These are phyloP conservation scores for Lophura nycthemera DNA, from an alignment of 2,113 vertebrate species.

Conservation along the genomic window DNA sequence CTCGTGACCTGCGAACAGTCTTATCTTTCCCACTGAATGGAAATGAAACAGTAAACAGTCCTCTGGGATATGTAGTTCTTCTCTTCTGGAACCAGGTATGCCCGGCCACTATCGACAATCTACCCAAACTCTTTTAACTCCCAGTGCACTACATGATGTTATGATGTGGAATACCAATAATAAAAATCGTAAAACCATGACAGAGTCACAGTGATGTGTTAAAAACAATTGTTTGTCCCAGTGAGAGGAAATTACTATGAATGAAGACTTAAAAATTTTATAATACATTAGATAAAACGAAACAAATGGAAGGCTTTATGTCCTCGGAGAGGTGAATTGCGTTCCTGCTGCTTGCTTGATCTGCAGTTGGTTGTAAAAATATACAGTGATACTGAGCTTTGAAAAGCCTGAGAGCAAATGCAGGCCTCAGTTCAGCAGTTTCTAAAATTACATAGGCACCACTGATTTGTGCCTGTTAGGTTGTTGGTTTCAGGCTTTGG, in stretches of 20 bases:
- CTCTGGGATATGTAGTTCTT: too few species aligned
- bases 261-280: not conserved
- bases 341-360: constrained; percentile 13
- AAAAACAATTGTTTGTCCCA: not conserved
- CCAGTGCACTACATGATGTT: too few species aligned
- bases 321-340: not conserved
- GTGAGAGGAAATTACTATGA: not conserved
- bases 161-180: too few species aligned
- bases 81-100: too few species aligned
- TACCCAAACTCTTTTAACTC: too few species aligned
- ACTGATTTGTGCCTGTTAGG: constrained; percentile 47
- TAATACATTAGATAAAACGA: not conserved
- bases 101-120: too few species aligned
- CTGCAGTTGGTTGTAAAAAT: constrained; percentile 8
- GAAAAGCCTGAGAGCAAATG: not conserved
- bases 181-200: too few species aligned
- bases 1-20: too few species aligned
- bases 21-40: too few species aligned
- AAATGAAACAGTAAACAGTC: too few species aligned
- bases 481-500: constrained; percentile 48
- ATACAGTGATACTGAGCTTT: not conserved
- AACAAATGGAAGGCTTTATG: not conserved
- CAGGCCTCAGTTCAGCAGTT: constrained; percentile 31
- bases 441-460: constrained; percentile 34
- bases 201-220: not conserved